Conservation (phyloP, 2,888 invertebrate species). For the Gymnosoma rotundatum region DNA sequence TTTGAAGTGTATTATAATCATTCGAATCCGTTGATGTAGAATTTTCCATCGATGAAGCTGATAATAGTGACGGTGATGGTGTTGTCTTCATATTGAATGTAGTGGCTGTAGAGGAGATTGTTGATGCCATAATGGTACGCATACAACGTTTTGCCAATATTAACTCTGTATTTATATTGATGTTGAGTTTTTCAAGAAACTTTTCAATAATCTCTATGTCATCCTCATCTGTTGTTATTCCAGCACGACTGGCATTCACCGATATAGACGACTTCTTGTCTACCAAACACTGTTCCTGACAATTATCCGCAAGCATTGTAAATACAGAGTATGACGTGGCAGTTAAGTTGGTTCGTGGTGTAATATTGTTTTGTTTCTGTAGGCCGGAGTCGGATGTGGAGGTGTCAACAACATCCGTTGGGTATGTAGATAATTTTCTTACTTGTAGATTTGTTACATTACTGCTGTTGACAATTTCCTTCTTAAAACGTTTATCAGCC, state of each 20-base stretch:
- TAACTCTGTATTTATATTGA: slow-evolving; percentile 82
- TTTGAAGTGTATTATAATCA: slow-evolving; percentile 73
- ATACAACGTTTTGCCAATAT: slow-evolving; percentile 79
- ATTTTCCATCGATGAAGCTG: slow-evolving; percentile 48
- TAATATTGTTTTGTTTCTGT: slow-evolving; percentile 26
- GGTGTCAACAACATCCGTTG: slow-evolving; percentile 65
- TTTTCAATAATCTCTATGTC: slow-evolving; percentile 79
- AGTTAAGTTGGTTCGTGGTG: slow-evolving; percentile 6
- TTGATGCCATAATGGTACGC: slow-evolving; percentile 55
- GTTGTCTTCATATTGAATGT: slow-evolving; percentile 54
- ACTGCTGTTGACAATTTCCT: slow-evolving; percentile 61
- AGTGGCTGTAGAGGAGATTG: neutral
- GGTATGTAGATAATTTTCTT: slow-evolving; percentile 58
- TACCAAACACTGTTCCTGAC: slow-evolving; percentile 16
- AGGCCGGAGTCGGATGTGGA: slow-evolving; percentile 50
- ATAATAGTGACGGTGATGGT: slow-evolving; percentile 35
- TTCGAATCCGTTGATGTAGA: slow-evolving; percentile 59
- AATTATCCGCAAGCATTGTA: neutral
- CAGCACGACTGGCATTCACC: slow-evolving; percentile 48
- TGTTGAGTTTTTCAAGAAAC: slow-evolving; percentile 81
- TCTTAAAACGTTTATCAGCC: slow-evolving; percentile 42
- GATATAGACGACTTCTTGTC: slow-evolving; percentile 33
- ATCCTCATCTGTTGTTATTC: slow-evolving; percentile 63
- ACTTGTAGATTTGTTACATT: slow-evolving; percentile 55
- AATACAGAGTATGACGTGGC: neutral